Evolutionary conservation across 1,140 invertebrate species (phyloP), one percentile per base, ranked within the genome.

Genomic region (Neelides sp.): DNA sequence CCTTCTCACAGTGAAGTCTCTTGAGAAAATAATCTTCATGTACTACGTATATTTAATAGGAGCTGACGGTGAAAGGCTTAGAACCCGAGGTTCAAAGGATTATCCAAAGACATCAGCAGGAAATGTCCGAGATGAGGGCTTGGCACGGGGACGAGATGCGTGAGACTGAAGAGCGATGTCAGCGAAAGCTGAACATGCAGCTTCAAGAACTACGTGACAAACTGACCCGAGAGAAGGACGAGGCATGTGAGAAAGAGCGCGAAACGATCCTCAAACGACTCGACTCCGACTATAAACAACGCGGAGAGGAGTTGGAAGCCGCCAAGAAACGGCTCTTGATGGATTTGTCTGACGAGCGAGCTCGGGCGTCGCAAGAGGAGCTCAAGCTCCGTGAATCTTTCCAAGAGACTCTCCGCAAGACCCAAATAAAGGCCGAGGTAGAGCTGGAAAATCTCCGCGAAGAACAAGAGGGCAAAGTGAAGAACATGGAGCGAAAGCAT

Each of bases 51-150:
- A n/a, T 40, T 23, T 27, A 17, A 17, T 37, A 57, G 76, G 79
- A 82, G 62, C 68, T 79, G 59, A 82, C 80, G 0, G 78, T 82
- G 1, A 80, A 80, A 62, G 78, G 79, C 7, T 63, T 83, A n/a
- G 79, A 82, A 62, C 75, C 78, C 2, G 80, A 83, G 65, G 67
- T 83, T 4, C 71, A 78, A 56, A 73, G 70, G 34, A 79, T 83
- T 74, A 73, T 75, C 30, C 68, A 70, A 8, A 67, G 75, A 7
- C 76, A 79, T 56, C 71, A 77, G 63, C 72, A 74, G 34, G 75
- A 78, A 64, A 59, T 78, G 20, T 64, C 69, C 0, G 74, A 78
- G 56, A 54, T 78, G n/a, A 66, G 75, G 55, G 64, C 71, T 5
- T 55, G 70, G 22, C 78, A 81, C 62, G 73, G 78, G 32, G 68